Conservation (phyloP, 2,113 vertebrate genomes). For the Tupaia tana region DNA sequence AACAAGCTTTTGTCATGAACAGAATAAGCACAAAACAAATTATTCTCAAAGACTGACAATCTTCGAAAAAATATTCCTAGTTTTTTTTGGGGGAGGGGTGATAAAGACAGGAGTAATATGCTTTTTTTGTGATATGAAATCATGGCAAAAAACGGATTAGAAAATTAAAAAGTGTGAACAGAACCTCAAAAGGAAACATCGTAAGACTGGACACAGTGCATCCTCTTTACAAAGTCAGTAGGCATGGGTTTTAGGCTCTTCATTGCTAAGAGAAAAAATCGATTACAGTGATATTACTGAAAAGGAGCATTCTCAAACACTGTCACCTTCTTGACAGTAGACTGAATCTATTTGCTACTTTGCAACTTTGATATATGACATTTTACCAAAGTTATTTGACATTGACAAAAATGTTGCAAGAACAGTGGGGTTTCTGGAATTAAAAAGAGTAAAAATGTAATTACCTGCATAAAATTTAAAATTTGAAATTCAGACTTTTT, state of each 20-base stretch:
- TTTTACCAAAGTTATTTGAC: slow-evolving; percentile 27
- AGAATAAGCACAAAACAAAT: slow-evolving; percentile 78
- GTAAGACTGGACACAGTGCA: slow-evolving; percentile 61
- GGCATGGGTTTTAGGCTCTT: slow-evolving; percentile 28
- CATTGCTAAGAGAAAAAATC: slow-evolving; percentile 22
- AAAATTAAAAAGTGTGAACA: background rate
- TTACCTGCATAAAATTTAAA: slow-evolving; percentile 65
- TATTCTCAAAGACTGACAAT: slow-evolving; percentile 73
- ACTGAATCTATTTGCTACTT: slow-evolving; percentile 30
- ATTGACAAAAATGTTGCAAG: slow-evolving; percentile 65
- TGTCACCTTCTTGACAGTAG: background rate
- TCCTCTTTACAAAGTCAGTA: background rate
- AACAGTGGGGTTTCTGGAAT: background rate
- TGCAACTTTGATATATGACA: slow-evolving; percentile 58
- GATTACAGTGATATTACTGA: background rate
- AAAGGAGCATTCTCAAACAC: slow-evolving; percentile 39
- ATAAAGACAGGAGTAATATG: slow-evolving; percentile 67
- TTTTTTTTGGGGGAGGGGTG: slow-evolving; percentile 33
- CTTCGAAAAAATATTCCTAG: slow-evolving; percentile 78
- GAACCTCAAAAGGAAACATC: slow-evolving; percentile 65
- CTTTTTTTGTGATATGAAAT: slow-evolving; percentile 79
- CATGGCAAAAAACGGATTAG: slow-evolving; percentile 54
- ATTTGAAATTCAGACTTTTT: slow-evolving; percentile 23
- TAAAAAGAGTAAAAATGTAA: slow-evolving; percentile 65
- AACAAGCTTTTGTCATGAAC: slow-evolving; percentile 50